A percentile compares a stretch with the other conserved stretches of the same genome.
phyloP scores from a whole-genome alignment of 2,888 invertebrate genomes.

The Eristalinus sepulchralis region DNA sequence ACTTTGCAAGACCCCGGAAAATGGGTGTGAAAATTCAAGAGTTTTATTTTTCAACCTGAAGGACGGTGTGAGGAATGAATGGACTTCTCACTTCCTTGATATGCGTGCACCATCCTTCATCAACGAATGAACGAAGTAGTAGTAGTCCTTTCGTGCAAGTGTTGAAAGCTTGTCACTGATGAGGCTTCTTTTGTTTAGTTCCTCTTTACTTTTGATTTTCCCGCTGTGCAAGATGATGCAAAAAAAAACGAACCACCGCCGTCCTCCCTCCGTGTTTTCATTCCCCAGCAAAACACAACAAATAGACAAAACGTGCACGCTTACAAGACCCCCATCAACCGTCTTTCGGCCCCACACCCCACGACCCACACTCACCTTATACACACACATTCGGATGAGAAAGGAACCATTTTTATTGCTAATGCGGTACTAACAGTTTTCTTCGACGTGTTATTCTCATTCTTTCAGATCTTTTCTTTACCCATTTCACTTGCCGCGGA shows the following conservation, averaged over 20 bases:
- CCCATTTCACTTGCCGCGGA: neutral
- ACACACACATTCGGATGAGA: neutral
- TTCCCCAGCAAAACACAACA: neutral
- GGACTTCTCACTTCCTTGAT: neutral
- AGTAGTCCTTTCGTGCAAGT: neutral
- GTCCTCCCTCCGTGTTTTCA: neutral
- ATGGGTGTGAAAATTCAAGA: neutral
- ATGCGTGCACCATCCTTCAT: neutral
- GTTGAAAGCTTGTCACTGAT: neutral
- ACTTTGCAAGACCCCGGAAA: neutral
- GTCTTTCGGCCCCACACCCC: neutral
- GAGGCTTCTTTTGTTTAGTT: slow-evolving; percentile 32
- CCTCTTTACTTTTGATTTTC: neutral
- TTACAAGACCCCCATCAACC: no score
- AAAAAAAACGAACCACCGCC: no score
- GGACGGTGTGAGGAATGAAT: neutral
- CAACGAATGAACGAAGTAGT: slow-evolving; percentile 4
- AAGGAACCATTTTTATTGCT: slow-evolving; percentile 49
- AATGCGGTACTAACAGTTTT: slow-evolving; percentile 53
- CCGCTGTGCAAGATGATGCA: neutral
- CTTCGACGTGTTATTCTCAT: slow-evolving; percentile 38
- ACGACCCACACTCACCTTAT: neutral
- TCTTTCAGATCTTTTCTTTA: neutral
- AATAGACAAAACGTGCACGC: slow-evolving; percentile 45
- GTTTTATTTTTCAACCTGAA: no score